Evolutionary conservation across 2,888 invertebrate species (phyloP), one percentile per base, ranked within the genome.

Genomic region (Lycaena phlaeas): DNA sequence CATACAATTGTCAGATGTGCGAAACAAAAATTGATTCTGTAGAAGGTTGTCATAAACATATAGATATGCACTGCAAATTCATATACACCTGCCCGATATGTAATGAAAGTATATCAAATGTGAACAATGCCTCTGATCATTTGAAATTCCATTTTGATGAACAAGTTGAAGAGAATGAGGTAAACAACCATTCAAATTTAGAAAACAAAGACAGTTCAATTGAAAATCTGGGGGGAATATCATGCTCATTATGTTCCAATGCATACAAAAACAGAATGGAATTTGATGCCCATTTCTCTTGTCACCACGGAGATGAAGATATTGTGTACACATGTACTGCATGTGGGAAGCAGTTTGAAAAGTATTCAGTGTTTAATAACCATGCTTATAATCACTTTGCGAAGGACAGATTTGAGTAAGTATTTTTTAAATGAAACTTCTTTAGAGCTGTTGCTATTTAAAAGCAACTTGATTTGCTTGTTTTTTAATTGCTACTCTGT

Each of bases 321-420:
- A 56, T 77, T 11, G 64, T 85, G 2, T 88, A 88, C 60, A 77
- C 85, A 2, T 88, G 88, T 57, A 85, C 85, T 36, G 81, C 86
- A 50, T 89, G 88, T 54, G 75, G 78, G 42, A 87, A 87, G 51
- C 71, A 79, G 41, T 84, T 76, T 53, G 77, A 82, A 12, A 86
- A 86, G 50, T 88, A 88, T 59, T 64, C 73, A 1, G 62, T 75
- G 18, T 87, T 88, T 52, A 70, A 82, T 10, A 68, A 81, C 29
- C 88, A 89, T 56, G 87, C 87, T 61, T 86, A 88, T 53, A 64
- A 85, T 41, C 88, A 89, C 54, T 75, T 63, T 31, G 45, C 62
- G 40, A 77, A 64, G 57, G 64, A 64, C 41, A 68, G 61, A 60
- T 81, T 66, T 48, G 64, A 67, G 81, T 84, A 44, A 77, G 78